Evolutionary conservation across 2,888 invertebrate species (phyloP).

Genomic region (Ommatoiulus sabulosus): DNA sequence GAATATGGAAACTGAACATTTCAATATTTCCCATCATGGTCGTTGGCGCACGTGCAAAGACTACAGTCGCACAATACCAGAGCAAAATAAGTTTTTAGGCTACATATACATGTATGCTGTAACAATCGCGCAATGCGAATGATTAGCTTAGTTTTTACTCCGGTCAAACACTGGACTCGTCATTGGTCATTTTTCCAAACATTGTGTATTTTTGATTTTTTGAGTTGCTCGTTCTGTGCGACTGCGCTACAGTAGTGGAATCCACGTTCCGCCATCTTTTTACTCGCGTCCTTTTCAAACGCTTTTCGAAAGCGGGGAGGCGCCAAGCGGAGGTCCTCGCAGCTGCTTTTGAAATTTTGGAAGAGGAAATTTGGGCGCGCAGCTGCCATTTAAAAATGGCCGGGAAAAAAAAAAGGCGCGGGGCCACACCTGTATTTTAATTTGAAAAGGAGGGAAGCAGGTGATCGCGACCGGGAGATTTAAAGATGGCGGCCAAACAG

Average conservation of each 20-base stretch:
- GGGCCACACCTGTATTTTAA: slow-evolving; percentile 55
- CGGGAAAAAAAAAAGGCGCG: slow-evolving; percentile 42
- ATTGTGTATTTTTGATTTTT: neutral
- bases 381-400: slow-evolving; percentile 55
- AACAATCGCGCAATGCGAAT: no score
- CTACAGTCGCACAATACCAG: no score
- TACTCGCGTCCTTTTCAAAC: neutral
- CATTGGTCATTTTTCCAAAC: neutral
- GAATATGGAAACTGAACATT: neutral
- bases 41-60: neutral
- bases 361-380: slow-evolving; percentile 48
- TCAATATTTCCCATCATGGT: neutral
- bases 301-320: neutral
- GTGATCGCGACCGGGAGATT: slow-evolving; percentile 51
- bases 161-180: no score
- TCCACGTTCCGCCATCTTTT: slow-evolving; percentile 31
- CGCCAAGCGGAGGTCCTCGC: neutral
- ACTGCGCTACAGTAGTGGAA: neutral
- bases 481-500: slow-evolving; percentile 52
- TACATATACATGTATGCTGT: neutral
- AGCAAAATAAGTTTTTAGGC: no score
- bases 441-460: slow-evolving; percentile 55
- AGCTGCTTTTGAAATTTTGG: slow-evolving; percentile 37
- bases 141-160: no score
- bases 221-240: neutral